Evolutionary conservation across 2,113 vertebrate genomes (phyloP).

Genomic region (Carlito syrichta): DNA sequence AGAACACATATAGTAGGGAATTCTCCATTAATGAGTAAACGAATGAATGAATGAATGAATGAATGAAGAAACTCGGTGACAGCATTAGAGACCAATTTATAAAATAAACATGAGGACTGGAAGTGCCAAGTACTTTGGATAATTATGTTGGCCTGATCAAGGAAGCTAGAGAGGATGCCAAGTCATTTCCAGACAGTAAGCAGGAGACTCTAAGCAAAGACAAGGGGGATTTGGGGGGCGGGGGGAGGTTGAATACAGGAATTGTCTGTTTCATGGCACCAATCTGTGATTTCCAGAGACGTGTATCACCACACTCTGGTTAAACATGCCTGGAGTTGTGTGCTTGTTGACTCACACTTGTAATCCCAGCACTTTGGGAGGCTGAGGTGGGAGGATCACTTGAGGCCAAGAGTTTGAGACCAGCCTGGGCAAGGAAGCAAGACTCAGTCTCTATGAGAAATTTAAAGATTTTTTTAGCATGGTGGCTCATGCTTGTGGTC

Average conservation of each 20-base stretch:
- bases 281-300: not conserved
- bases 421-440: too few species aligned
- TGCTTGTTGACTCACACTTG: too few species aligned
- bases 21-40: not conserved
- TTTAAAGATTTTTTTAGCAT: too few species aligned
- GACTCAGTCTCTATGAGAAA: too few species aligned
- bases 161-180: not conserved
- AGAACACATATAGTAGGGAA: not conserved
- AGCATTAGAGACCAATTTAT: not conserved
- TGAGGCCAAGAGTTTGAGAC: too few species aligned
- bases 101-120: not conserved
- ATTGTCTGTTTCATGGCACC: not conserved
- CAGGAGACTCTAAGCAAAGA: not conserved
- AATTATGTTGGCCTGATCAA: not conserved
- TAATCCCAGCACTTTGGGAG: too few species aligned
- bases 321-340: not conserved
- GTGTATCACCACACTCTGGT: too few species aligned
- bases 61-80: not conserved
- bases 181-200: not conserved
- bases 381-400: too few species aligned
- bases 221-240: not conserved
- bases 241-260: too few species aligned
- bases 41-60: not conserved
- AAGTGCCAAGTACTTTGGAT: not conserved
- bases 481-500: too few species aligned